phyloP scores from a whole-genome alignment of 2,888 invertebrate species.

The Mimachlamys varia region DNA sequence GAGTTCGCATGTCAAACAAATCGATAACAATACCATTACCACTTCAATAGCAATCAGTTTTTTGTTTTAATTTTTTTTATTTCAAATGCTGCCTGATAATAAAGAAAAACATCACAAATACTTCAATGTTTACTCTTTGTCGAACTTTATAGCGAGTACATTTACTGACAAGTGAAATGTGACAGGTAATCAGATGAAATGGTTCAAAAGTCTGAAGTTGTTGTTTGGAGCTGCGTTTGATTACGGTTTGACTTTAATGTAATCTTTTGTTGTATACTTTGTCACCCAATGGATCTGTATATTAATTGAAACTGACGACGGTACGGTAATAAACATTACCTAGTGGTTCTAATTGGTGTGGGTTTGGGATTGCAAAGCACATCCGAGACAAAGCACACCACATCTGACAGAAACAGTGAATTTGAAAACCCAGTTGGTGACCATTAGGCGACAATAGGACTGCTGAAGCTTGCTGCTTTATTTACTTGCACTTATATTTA shows the following conservation, averaged over 20 bases:
- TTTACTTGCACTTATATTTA: slow-evolving; percentile 9
- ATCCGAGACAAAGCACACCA: background rate
- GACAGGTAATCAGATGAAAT: background rate
- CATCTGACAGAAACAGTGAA: background rate
- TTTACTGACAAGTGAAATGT: background rate
- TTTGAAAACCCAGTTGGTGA: slow-evolving; percentile 7
- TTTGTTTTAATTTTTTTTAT: background rate
- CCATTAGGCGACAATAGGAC: slow-evolving; percentile 1
- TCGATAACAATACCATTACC: slow-evolving; percentile 18
- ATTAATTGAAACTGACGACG: background rate
- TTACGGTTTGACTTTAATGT: background rate
- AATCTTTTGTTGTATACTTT: background rate
- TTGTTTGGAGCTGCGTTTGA: background rate
- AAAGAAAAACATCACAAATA: background rate
- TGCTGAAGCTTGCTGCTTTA: background rate
- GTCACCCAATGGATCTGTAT: background rate
- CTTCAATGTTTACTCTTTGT: background rate
- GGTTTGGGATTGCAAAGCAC: background rate
- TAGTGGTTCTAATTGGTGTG: background rate
- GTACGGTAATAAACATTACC: background rate
- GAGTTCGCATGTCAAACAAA: background rate
- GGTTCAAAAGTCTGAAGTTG: background rate
- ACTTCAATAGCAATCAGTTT: background rate
- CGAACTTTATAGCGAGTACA: background rate
- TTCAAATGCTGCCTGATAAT: background rate